Conservation (phyloP, 2,797 vertebrate species). For the Acrossocheilus wenchowensis region DNA sequence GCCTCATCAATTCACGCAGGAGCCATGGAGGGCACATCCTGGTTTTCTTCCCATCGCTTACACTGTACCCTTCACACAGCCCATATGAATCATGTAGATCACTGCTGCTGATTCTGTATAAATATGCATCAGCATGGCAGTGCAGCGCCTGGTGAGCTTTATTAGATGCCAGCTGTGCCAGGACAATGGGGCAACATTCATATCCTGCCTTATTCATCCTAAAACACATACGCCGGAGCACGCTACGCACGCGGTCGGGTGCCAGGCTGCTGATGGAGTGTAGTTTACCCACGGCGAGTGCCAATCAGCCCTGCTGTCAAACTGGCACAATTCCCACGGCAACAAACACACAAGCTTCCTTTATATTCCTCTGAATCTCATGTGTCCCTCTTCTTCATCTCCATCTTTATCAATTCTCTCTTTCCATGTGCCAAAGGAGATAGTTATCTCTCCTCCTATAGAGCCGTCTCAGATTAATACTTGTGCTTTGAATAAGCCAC, state of each 20-base stretch:
- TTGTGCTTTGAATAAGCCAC: slow-evolving; percentile 53
- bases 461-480: slow-evolving; percentile 55
- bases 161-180: slow-evolving; percentile 62
- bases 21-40: background rate
- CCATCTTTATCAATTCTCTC: slow-evolving; percentile 21
- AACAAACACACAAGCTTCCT: slow-evolving; percentile 31
- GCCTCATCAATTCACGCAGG: background rate
- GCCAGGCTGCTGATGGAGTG: slow-evolving; percentile 45
- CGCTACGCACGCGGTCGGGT: slow-evolving; percentile 24
- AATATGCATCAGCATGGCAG: slow-evolving; percentile 46
- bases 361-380: slow-evolving; percentile 23
- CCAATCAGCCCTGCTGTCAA: slow-evolving; percentile 55
- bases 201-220: slow-evolving; percentile 53
- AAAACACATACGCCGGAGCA: slow-evolving; percentile 7
- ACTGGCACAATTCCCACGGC: slow-evolving; percentile 52
- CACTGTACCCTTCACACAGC: background rate
- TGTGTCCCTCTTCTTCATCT: slow-evolving; percentile 25
- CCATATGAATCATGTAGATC: slow-evolving; percentile 36
- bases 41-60: background rate
- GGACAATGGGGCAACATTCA: slow-evolving; percentile 52
- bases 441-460: slow-evolving; percentile 59
- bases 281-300: slow-evolving; percentile 48
- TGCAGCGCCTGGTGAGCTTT: slow-evolving; percentile 36
- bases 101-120: slow-evolving; percentile 46
- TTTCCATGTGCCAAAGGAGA: slow-evolving; percentile 52